phyloP scores from a whole-genome alignment of 2,888 invertebrate genomes.

The Subacronicta megacephala region DNA sequence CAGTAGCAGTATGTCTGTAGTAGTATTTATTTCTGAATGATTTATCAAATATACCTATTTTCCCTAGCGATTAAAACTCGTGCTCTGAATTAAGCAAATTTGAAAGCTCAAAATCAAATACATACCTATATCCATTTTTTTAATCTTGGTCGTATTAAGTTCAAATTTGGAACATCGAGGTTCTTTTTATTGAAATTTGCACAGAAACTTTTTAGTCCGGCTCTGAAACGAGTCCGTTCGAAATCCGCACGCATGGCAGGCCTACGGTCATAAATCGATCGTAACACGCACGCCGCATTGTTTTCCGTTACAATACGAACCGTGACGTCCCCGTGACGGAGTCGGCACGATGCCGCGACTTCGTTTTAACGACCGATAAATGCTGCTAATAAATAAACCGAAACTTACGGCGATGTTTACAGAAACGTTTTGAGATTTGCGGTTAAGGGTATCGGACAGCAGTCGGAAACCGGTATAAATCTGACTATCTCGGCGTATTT shows the following conservation, averaged over 20 bases:
- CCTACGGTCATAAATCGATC: conserved; percentile 67
- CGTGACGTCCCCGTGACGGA: conserved; percentile 73
- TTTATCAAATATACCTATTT: too few relatives aligned
- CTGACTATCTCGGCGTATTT: conserved; percentile 21
- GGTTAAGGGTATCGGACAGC: conserved; percentile 40
- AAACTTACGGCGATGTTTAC: conserved; percentile 52
- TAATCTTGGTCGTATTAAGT: too few relatives aligned
- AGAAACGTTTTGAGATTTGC: conserved; percentile 56
- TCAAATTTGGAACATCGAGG: conserved; percentile 3
- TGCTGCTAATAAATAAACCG: conserved; percentile 70
- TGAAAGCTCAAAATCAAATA: too few relatives aligned
- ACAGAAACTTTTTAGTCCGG: conserved; percentile 25
- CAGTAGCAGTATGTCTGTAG: too few relatives aligned
- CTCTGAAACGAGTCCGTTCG: conserved; percentile 30
- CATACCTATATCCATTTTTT: too few relatives aligned
- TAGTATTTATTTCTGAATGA: too few relatives aligned
- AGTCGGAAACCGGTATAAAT: conserved; percentile 16
- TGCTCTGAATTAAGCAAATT: not conserved
- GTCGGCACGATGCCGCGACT: conserved; percentile 64
- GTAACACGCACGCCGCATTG: conserved; percentile 71
- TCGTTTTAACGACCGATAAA: conserved; percentile 77
- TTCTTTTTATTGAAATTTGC: conserved; percentile 26
- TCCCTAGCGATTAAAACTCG: not conserved
- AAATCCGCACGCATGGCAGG: conserved; percentile 51
- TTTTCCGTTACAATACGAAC: conserved; percentile 73